These are phyloP conservation scores for Syngnathus rostellatus DNA, from an alignment of 2,797 vertebrate genomes.

Conservation along the genomic window DNA sequence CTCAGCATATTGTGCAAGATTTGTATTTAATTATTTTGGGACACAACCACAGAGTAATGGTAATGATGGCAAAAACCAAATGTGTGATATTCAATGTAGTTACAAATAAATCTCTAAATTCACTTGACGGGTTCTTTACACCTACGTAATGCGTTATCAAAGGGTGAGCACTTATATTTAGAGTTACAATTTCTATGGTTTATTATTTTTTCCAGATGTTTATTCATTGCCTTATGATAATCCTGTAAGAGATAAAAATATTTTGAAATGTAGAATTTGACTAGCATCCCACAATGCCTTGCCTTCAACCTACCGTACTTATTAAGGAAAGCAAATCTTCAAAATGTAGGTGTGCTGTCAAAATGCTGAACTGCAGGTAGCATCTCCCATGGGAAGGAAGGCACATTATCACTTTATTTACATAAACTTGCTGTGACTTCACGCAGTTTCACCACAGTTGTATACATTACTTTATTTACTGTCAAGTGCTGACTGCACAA, in stretches of 20 bases:
- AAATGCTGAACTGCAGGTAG: not conserved
- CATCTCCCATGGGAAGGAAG: not conserved
- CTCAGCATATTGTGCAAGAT: no score
- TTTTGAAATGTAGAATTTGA: not conserved
- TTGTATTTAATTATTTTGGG: not conserved
- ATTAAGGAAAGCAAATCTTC: not conserved
- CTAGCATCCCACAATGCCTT: not conserved
- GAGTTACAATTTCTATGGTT: no score
- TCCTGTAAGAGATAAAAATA: not conserved
- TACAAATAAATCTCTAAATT: no score
- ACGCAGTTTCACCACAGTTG: not conserved
- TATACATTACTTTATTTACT: slow-evolving; percentile 3
- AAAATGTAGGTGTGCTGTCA: not conserved
- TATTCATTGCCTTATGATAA: no score
- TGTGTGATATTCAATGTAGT: no score
- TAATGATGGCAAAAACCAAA: not conserved
- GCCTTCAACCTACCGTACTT: not conserved
- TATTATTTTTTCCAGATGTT: no score
- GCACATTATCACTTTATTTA: not conserved
- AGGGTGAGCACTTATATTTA: no score
- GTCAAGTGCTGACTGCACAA: not conserved
- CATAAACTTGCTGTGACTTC: slow-evolving; percentile 2
- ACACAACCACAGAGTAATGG: not conserved
- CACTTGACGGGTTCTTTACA: no score
- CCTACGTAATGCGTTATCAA: no score